A percentile compares a stretch with the other conserved stretches of the same genome.
Conservation (phyloP, 2,888 invertebrate species). For the Harpagoxenus sublaevis region DNA sequence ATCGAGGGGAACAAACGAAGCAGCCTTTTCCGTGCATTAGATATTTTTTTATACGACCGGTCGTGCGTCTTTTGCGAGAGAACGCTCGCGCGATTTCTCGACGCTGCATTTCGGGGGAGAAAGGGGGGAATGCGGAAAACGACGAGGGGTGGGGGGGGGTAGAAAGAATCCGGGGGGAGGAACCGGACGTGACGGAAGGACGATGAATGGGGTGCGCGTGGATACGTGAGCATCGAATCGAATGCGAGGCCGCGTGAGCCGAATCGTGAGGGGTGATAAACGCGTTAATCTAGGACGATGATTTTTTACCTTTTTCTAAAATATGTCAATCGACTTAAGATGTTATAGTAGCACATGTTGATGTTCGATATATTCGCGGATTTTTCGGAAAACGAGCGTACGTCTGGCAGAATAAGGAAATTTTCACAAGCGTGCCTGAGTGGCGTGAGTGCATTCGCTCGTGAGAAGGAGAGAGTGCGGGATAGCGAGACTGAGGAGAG, state of each 20-base stretch:
- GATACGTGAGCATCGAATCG: neutral
- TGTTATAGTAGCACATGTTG: conserved; percentile 71
- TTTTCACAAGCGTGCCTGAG: conserved; percentile 34
- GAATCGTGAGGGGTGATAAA: conserved; percentile 26
- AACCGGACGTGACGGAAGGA: neutral
- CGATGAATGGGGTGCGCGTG: neutral
- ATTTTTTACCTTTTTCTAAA: conserved; percentile 82
- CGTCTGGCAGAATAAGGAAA: conserved; percentile 4
- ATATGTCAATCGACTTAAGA: conserved; percentile 74
- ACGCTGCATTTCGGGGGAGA: neutral
- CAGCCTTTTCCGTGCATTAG: conserved; percentile 77
- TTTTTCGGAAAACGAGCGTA: conserved; percentile 15
- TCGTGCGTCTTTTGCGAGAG: conserved; percentile 68
- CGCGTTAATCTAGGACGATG: conserved; percentile 66
- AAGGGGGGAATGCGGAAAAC: neutral
- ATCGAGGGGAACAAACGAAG: conserved; percentile 49
- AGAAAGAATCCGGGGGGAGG: too few species aligned
- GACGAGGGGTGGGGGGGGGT: neutral
- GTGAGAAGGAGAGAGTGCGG: neutral
- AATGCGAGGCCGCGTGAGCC: conserved; percentile 1
- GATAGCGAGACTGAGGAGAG: neutral
- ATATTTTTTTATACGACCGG: conserved; percentile 79
- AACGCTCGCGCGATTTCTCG: conserved; percentile 31
- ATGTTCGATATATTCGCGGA: conserved; percentile 55
- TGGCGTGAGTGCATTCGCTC: neutral